Base-by-base conservation (phyloP, 2,113 vertebrate species). In the Mugil cephalus region DNA sequence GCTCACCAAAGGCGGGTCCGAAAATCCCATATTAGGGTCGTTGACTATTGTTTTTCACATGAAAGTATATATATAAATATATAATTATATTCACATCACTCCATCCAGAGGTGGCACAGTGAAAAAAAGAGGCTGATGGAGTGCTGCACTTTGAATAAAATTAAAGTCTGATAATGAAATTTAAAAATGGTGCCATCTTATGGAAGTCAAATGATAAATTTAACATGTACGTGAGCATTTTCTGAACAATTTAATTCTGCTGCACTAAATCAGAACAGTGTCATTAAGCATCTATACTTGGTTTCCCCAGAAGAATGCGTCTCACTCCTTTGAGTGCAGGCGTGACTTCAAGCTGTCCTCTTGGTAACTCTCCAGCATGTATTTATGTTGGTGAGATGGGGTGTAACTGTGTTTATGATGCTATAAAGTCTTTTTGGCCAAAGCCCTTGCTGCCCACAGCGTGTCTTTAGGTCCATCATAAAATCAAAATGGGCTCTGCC, bases 351-450 rank as follows among this genome's bases (percentile, higher is more conserved):
- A 76, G 52, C 35, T 50, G n/a, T 68, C 75, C 61, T 62, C 82
- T 85, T 79, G 85, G 86, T 83, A 72, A 68, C 69, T 69, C 66
- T 89, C 89, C 87, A 89, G 61, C 72, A 79, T 39, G 55, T 88
- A 79, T 90, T 90, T 88, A 91, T 91, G 76, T 79, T 74, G 39
- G 75, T 60, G 65, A 82, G 87, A 90, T 84, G 80, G 79, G 74
- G 71, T 82, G 84, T 87, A 90, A 87, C 88, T 81, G 74, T 81
- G 79, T 91, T 92, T 91, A 92, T 83, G 88, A 78, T 42, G 74
- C 91, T 74, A 90, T 91, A 90, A 91, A 89, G 80, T 80, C 74
- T 88, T 90, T 89, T 86, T 87, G 83, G 85, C 89, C 78, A 78
- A 84, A 88, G 87, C 78, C 82, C 52, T 74, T 11, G 21, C 82